Percentiles rank a stretch among this genome's conserved stretches.
phyloP scores from a whole-genome alignment of 1,140 invertebrate genomes.

The Chlorops oryzae region DNA sequence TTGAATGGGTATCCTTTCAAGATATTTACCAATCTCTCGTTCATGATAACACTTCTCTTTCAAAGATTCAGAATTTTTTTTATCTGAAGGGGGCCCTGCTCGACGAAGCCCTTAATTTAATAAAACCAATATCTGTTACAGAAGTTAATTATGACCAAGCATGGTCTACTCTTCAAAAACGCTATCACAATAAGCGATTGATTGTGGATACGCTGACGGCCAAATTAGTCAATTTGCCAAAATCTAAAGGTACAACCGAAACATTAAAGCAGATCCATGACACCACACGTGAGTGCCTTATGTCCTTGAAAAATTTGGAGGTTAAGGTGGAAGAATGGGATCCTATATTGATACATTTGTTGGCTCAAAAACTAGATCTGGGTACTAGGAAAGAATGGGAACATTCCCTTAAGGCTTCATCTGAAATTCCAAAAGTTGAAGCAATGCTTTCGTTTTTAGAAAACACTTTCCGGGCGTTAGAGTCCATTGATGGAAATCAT shows the following conservation, averaged over 20 bases:
- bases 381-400: constrained; percentile 4
- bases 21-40: constrained; percentile 7
- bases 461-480: constrained; percentile 5
- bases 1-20: constrained; percentile 7
- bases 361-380: constrained; percentile 5
- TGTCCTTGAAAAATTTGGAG: constrained; percentile 2
- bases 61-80: constrained; percentile 6
- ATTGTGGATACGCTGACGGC: not conserved
- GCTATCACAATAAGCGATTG: constrained; percentile 2
- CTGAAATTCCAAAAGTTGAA: not conserved
- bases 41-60: constrained; percentile 5
- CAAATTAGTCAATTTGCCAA: not conserved
- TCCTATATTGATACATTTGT: not conserved
- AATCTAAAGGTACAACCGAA: not conserved
- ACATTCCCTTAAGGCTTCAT: constrained; percentile 3
- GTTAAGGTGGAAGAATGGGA: not conserved
- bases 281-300: constrained; percentile 4
- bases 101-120: constrained; percentile 4
- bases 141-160: constrained; percentile 8
- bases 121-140: constrained; percentile 6
- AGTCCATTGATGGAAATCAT: constrained; percentile 2
- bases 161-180: not conserved
- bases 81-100: not conserved
- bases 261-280: not conserved
- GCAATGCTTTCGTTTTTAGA: constrained; percentile 3